Conservation (phyloP, 2,113 vertebrate species). For the Abramis brama region DNA sequence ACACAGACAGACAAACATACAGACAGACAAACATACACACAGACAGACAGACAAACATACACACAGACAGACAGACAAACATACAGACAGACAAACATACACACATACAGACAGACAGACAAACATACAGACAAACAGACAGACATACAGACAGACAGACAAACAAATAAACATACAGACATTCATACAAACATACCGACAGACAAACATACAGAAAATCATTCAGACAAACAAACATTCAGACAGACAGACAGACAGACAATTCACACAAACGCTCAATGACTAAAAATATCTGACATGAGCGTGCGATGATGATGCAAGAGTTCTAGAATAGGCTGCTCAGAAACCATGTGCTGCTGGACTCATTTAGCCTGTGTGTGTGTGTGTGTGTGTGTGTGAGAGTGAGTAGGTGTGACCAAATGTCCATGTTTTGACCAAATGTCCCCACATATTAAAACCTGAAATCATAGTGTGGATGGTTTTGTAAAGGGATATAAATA, state of each 20-base stretch:
- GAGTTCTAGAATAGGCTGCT: conserved; percentile 60
- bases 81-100: fast-evolving
- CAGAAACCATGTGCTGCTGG: conserved; percentile 33
- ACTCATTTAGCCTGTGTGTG: conserved; percentile 39
- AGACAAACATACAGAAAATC: no score
- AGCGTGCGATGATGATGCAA: conserved; percentile 55
- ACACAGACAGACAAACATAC: fast-evolving
- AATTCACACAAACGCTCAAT: background rate
- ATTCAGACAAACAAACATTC: no score
- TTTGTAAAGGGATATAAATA: no score
- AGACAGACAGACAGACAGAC: no score
- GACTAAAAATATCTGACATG: conserved; percentile 66
- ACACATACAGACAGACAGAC: no score
- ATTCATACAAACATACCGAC: no score
- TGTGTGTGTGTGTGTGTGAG: conserved; percentile 29
- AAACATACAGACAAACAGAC: no score
- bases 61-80: no score
- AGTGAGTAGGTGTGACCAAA: background rate
- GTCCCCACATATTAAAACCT: background rate
- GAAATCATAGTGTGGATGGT: background rate
- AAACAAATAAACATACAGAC: no score
- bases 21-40: no score
- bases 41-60: no score
- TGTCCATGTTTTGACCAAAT: background rate
- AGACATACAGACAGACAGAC: no score